Base-by-base conservation (phyloP, 2,888 invertebrate genomes). In the Drosophila lacicola region DNA sequence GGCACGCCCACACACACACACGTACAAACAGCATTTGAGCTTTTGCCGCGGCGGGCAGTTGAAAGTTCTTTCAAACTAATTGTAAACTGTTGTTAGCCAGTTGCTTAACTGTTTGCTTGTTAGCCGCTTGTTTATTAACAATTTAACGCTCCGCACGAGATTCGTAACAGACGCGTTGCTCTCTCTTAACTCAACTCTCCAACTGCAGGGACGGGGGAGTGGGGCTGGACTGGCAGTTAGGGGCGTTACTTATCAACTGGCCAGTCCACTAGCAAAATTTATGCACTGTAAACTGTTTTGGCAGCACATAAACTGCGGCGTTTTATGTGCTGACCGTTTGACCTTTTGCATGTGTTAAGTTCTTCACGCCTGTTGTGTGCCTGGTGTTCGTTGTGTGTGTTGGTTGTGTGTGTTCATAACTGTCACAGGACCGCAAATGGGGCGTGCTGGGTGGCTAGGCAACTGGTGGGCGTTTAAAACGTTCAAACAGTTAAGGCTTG, bases 121-220 rank as follows among this genome's bases (percentile, higher is more conserved):
- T 85, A 85, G 76, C 63, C 74, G 83, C 84, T 81, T 82, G 88
- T 88, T 90, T 89, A 90, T 89, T 85, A 89, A 89, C 89, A 90
- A 89, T 89, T 89, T 90, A 89, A 82, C 89, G 89, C 80, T 87
- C 75, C 69, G 70, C 72, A 76, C 51, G 56, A 61, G 54, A 70
- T 55, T 56, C 60, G 62, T 53, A 62, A 37, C 58, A 62, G 47
- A 67, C 51, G 56, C 53, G 29, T 63, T 71, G 72, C 76, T 75
- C 71, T 71, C 71, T 58, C 67, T 68, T 60, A 66, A 57, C 70
- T 74, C 65, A 71, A 66, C 75, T 69, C 57, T 49, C 47, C 5
- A 36, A 13, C 49, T 17, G 34, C n/a, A 49, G 36, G 13, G 21
- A 11, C 33, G 21, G 21, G 37, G 25, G 50, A 8, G 13, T 0